Evolutionary conservation across 2,113 vertebrate species (phyloP).

Genomic region (Cephalopholis sonnerati): DNA sequence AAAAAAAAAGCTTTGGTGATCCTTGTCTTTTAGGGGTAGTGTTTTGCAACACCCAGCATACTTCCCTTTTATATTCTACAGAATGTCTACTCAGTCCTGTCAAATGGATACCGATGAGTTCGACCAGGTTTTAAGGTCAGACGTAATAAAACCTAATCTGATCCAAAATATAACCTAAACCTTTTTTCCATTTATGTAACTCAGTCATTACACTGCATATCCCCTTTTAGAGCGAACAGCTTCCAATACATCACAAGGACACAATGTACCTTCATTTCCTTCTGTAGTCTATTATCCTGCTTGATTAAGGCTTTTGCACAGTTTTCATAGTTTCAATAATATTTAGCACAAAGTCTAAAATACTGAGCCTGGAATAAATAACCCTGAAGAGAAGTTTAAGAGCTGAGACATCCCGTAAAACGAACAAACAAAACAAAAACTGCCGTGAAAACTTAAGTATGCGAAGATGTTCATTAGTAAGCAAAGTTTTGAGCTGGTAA

Average conservation of each 20-base stretch:
- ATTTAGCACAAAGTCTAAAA: slow-evolving; percentile 37
- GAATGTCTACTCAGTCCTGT: not conserved
- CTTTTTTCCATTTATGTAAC: not conserved
- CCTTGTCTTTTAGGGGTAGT: slow-evolving; percentile 7
- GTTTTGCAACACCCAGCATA: slow-evolving; percentile 24
- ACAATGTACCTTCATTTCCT: not conserved
- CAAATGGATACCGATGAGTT: not conserved
- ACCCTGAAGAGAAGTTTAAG: slow-evolving; percentile 28
- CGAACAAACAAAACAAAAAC: not conserved
- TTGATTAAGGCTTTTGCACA: slow-evolving; percentile 51
- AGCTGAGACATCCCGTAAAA: not conserved
- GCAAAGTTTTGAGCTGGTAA: slow-evolving; percentile 4
- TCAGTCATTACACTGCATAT: not conserved
- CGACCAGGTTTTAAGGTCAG: slow-evolving; percentile 3
- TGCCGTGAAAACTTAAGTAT: not conserved
- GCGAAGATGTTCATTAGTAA: slow-evolving; percentile 8
- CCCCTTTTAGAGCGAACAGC: not conserved
- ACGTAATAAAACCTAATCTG: slow-evolving; percentile 5
- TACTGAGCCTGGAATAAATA: slow-evolving; percentile 20
- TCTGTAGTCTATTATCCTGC: slow-evolving; percentile 5
- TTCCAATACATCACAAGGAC: not conserved
- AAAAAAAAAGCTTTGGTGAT: slow-evolving; percentile 40
- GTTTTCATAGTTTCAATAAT: slow-evolving; percentile 5
- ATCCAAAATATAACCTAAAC: not conserved
- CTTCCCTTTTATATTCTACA: slow-evolving; percentile 41